Base-by-base conservation (phyloP, 1,140 invertebrate species). In the Ceratosolen solmsi region DNA sequence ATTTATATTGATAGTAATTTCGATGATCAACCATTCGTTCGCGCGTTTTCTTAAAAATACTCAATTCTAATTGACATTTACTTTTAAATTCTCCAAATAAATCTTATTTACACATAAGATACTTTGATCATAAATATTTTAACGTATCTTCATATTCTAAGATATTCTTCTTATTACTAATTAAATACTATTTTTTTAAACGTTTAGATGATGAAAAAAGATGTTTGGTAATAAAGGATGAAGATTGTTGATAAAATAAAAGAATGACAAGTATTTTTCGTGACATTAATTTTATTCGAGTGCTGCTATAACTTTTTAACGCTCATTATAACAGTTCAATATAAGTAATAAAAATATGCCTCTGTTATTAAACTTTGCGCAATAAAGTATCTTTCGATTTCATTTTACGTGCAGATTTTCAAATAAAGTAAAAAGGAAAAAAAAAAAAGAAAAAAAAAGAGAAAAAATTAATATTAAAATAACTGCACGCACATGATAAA, bases 271-370 rank as follows among this genome's bases (percentile, higher is more conserved):
- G 20, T 3, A 75, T 65, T 33, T 82, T 65, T 72, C 30, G 65
- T 82, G 80, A 82, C 65, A 82, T 81, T 84, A 78, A 81, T 36
- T 84, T 84, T 84, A 84, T 84, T 84, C 75, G 73, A 78, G 79
- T 80, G 46, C 79, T 74, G 58, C 30, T 81, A 74, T 76, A 80
- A 84, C 79, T 81, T 70, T 72, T 81, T 60, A 81, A 77, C 73
- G 75, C 70, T 72, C 54, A 68, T 75, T 27, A 71, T 80, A 80
- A 80, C 79, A 81, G 72, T 82, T 81, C 75, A 82, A 84, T 82
- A 84, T 81, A 82, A 84, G 85, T 86, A 86, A 83, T 86, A 86
- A 86, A 86, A 86, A 86, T 86, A 86, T 86, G 82, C 83, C 79
- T 86, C 85, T 84, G 82, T 80, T 82, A 82, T 81, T 83, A 51